phyloP scores from a whole-genome alignment of 1,140 invertebrate species.

The Pseudoatta argentina region DNA sequence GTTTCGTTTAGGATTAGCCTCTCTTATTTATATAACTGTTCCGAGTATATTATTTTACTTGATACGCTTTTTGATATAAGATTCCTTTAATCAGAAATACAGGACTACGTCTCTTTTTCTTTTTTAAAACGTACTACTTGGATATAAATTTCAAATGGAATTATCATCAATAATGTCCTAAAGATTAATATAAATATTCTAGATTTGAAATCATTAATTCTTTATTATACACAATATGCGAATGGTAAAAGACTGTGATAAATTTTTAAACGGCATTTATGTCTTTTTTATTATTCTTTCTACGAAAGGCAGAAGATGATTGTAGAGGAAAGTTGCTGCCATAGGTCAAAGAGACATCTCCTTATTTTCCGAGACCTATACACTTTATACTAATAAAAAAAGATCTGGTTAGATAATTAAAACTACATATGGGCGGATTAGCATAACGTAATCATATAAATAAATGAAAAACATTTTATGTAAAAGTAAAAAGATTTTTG shows the following conservation, averaged over 20 bases:
- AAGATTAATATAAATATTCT: background rate
- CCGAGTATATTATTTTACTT: background rate
- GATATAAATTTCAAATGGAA: background rate
- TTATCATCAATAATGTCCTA: background rate
- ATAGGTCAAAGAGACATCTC: too few relatives aligned
- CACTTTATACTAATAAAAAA: too few relatives aligned
- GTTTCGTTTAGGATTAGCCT: background rate
- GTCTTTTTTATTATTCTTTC: background rate
- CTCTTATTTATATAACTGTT: background rate
- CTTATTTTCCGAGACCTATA: too few relatives aligned
- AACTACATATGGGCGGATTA: too few relatives aligned
- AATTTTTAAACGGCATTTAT: conserved; percentile 13
- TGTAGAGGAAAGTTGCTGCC: background rate
- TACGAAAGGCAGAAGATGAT: background rate
- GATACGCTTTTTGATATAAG: background rate
- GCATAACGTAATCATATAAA: too few relatives aligned
- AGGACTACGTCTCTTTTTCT: background rate
- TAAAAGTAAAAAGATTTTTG: too few relatives aligned
- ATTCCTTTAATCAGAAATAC: background rate
- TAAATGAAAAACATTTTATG: too few relatives aligned
- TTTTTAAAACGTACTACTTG: background rate
- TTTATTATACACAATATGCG: background rate
- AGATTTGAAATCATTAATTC: background rate
- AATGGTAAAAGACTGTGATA: background rate
- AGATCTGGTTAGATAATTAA: too few relatives aligned